Conservation (phyloP, 1,140 invertebrate genomes). For the Anastatus disparis region DNA sequence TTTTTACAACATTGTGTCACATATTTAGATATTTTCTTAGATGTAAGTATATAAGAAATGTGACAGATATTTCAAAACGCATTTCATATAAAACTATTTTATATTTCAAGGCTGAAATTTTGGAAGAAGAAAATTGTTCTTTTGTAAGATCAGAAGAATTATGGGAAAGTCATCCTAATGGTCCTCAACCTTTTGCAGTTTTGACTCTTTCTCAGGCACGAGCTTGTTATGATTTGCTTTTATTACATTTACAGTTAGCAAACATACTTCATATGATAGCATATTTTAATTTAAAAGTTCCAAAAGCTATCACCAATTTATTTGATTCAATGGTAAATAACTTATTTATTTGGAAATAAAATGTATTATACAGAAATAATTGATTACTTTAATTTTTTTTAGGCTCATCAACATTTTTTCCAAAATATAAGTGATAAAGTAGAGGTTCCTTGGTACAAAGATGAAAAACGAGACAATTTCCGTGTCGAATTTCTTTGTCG, state of each 20-base stretch:
- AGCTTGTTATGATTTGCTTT: conserved; percentile 79
- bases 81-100: no score
- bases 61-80: no score
- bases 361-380: not conserved
- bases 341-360: not conserved
- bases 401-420: conserved; percentile 68
- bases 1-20: conserved; percentile 77
- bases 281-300: conserved; percentile 78
- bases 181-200: conserved; percentile 76
- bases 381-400: not conserved
- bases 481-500: conserved; percentile 74
- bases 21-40: conserved; percentile 82
- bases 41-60: conserved; percentile 68
- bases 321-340: conserved; percentile 78
- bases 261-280: conserved; percentile 82
- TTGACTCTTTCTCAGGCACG: conserved; percentile 80
- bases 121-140: conserved; percentile 53
- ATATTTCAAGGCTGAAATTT: conserved; percentile 53
- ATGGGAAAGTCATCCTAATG: conserved; percentile 70
- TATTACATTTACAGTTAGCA: conserved; percentile 82
- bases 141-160: conserved; percentile 74
- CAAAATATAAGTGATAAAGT: conserved; percentile 66
- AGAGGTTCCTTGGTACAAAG: conserved; percentile 61
- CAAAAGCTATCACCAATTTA: conserved; percentile 78
- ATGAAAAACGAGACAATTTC: conserved; percentile 65